Evolutionary conservation across 2,113 vertebrate species (phyloP).

Genomic region (Amblyornis subalaris): DNA sequence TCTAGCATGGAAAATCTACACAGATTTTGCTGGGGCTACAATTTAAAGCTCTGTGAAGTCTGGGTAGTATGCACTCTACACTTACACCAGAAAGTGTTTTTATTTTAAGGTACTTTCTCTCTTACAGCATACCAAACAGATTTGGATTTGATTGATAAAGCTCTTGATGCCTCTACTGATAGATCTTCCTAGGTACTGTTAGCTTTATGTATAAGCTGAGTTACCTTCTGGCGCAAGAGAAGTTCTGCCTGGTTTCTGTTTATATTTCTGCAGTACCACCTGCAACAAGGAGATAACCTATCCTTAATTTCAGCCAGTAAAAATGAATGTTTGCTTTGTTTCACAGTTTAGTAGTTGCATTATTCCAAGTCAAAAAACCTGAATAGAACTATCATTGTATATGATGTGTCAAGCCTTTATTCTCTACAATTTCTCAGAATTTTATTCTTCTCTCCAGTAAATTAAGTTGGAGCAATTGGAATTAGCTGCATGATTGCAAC

Average conservation of each 20-base stretch:
- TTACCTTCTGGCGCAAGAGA: constrained; percentile 83
- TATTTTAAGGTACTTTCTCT: background rate
- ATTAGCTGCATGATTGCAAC: background rate
- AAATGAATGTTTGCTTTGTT: background rate
- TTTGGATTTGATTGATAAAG: background rate
- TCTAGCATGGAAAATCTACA: background rate
- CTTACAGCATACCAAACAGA: background rate
- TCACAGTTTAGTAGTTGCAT: background rate
- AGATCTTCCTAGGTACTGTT: background rate
- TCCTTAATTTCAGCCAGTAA: background rate
- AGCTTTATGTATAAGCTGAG: background rate
- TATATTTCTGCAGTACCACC: constrained; percentile 88
- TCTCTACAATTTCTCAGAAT: background rate
- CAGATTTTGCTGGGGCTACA: background rate
- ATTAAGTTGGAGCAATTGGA: background rate
- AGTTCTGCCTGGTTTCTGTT: constrained; percentile 84
- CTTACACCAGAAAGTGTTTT: background rate
- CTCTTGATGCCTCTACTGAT: background rate
- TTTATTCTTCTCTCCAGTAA: background rate
- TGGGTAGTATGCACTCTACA: background rate
- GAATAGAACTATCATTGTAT: background rate
- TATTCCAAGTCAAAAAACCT: background rate
- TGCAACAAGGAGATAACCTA: constrained; percentile 35
- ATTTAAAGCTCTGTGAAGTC: background rate
- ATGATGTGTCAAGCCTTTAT: background rate